Evolutionary conservation across 2,888 invertebrate genomes (phyloP).

Genomic region (Coleophora deauratella): DNA sequence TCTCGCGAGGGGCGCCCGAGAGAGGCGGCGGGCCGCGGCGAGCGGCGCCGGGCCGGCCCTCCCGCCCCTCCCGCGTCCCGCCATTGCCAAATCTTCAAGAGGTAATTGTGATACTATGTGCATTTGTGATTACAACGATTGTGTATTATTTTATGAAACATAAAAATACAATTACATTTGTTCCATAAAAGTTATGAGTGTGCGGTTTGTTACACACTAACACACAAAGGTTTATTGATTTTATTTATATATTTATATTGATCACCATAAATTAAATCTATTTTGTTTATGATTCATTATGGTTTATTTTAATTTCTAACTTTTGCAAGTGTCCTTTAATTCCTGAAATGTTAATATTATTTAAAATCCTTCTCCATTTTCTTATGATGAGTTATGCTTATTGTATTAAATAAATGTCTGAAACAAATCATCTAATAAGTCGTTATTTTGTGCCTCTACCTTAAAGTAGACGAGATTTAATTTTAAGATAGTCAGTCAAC

Average conservation of each 20-base stretch:
- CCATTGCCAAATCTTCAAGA: conserved; percentile 34
- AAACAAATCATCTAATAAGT: too few species aligned
- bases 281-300: conserved; percentile 36
- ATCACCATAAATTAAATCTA: conserved; percentile 24
- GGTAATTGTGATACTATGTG: conserved; percentile 60
- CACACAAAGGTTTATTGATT: conserved; percentile 25
- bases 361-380: too few species aligned
- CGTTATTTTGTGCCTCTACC: too few species aligned
- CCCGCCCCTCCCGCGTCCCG: not conserved
- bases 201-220: conserved; percentile 49
- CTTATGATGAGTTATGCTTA: too few species aligned
- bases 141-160: conserved; percentile 43
- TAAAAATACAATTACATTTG: conserved; percentile 30
- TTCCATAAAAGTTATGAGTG: conserved; percentile 32
- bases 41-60: too few species aligned
- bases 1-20: conserved; percentile 22
- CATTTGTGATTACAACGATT: conserved; percentile 54
- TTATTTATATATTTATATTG: conserved; percentile 25
- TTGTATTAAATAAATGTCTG: too few species aligned
- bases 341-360: conserved; percentile 15
- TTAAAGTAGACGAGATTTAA: too few species aligned
- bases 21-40: conserved; percentile 1
- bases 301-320: conserved; percentile 38
- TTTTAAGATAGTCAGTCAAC: too few species aligned
- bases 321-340: conserved; percentile 38